Percentiles rank a stretch among this genome's conserved stretches.
Evolutionary conservation across 2,888 invertebrate species (phyloP).

Genomic region (Anthoptus insignis): DNA sequence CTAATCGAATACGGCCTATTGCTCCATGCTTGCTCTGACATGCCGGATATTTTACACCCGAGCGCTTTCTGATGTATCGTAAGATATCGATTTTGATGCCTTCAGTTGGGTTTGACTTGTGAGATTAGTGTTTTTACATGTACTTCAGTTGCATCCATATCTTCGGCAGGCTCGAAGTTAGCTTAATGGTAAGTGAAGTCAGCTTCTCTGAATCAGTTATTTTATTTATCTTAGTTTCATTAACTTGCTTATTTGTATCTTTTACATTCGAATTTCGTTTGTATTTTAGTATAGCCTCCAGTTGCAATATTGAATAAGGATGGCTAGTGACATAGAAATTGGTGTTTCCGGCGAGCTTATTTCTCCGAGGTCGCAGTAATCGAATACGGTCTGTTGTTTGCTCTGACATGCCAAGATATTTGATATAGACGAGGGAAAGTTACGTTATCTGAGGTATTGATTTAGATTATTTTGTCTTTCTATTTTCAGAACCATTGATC

Average conservation of each 20-base stretch:
- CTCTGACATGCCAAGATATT: conserved; percentile 42
- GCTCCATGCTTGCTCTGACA: conserved; percentile 51
- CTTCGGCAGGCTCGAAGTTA: not conserved
- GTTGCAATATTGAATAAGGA: conserved; percentile 17
- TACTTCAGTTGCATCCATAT: conserved; percentile 3
- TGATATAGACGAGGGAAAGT: conserved; percentile 23
- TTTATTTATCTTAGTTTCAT: too few relatives aligned
- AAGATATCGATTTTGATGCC: conserved; percentile 15
- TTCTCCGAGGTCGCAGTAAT: conserved; percentile 66
- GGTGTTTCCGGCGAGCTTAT: conserved; percentile 76
- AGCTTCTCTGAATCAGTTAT: not conserved
- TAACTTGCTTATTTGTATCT: too few relatives aligned
- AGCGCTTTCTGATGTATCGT: conserved; percentile 22
- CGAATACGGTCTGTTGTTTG: conserved; percentile 65
- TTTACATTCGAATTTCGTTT: too few relatives aligned
- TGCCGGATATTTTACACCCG: conserved; percentile 21
- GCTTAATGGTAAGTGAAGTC: conserved; percentile 1
- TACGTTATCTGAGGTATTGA: conserved; percentile 22
- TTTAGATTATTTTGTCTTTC: conserved; percentile 15
- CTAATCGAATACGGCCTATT: conserved; percentile 66
- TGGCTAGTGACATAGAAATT: conserved; percentile 75
- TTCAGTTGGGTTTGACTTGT: not conserved
- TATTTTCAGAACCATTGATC: conserved; percentile 9
- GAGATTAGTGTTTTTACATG: conserved; percentile 1
- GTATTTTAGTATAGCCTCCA: not conserved